phyloP scores from a whole-genome alignment of 2,888 invertebrate genomes.

The Tubulanus polymorphus region DNA sequence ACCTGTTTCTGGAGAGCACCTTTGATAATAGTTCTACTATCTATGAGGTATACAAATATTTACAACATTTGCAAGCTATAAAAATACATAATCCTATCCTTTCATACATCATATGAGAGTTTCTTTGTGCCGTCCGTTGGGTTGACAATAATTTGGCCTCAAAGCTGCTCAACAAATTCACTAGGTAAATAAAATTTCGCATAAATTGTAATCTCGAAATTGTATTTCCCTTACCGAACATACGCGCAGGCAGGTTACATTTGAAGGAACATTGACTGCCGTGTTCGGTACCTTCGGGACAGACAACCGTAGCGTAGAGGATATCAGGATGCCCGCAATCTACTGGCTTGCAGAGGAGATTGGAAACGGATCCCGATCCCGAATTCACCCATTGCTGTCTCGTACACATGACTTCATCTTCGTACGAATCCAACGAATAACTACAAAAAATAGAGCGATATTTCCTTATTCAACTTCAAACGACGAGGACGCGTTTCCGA shows the following conservation, averaged over 20 bases:
- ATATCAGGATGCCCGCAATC: constrained; percentile 32
- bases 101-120: no score
- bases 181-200: no score
- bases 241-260: constrained; percentile 33
- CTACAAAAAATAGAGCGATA: constrained; percentile 15
- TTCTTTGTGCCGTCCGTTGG: no score
- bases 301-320: constrained; percentile 28
- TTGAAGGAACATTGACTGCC: constrained; percentile 33
- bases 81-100: no score
- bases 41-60: no score
- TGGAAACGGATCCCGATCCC: no score
- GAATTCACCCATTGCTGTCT: constrained; percentile 29
- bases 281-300: constrained; percentile 32
- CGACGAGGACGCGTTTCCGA: neutral
- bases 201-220: no score
- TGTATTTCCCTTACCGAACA: constrained; percentile 27
- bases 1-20: no score
- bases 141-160: no score
- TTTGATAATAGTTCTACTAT: no score
- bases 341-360: constrained; percentile 31
- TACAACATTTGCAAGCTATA: no score
- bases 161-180: no score
- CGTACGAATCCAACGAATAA: constrained; percentile 20
- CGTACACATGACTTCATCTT: constrained; percentile 23
- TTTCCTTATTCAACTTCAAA: neutral